Evolutionary conservation across 2,888 invertebrate species (phyloP), one percentile per base, ranked within the genome.

Genomic region (Acleris cristana): DNA sequence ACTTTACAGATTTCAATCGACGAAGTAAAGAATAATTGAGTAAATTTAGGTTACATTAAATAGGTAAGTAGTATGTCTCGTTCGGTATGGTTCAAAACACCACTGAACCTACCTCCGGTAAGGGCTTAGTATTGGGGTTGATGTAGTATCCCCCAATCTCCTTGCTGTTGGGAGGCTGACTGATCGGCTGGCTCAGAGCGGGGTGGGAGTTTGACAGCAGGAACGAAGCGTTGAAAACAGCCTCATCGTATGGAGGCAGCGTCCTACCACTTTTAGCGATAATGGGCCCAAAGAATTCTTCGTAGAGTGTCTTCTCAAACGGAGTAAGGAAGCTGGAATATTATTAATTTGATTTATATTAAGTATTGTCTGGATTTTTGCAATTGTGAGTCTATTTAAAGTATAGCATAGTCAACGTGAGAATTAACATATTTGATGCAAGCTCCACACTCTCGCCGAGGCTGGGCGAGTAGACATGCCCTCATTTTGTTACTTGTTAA

Each of bases 101-200:
- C 14, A 30, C 23, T 5, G 26, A 45, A 44, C 44, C 67, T 76
- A 87, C 87, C 77, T 81, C 68, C 5, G 87, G 78, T 53, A 86
- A 76, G 8, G 81, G 78, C 21, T 77, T 71, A 0, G 76, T 69
- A 12, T 79, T 64, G 10, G 77, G 74, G 0, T 81, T 74, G 55
- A 85, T 80, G 65, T 86, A 84, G 60, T 80, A 86, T 21, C 86
- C 86, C 34, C 77, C 83, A 21, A 84, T 72, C 3, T 76, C 66
- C 53, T 78, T 81, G 45, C 76, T 85, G 57, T 72, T 83, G 18
- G 80, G 80, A 3, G 86, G 86, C 10, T 84, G 23, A 34, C 73
- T 73, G 2, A 72, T 66, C 1, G 84, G 69, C 40, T 70, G 62
- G 1, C 83, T 81, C 26, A 80, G 63, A 0, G 83, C 80, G 0